Conservation (phyloP, 2,888 invertebrate genomes). For the Drosophila diplacantha region DNA sequence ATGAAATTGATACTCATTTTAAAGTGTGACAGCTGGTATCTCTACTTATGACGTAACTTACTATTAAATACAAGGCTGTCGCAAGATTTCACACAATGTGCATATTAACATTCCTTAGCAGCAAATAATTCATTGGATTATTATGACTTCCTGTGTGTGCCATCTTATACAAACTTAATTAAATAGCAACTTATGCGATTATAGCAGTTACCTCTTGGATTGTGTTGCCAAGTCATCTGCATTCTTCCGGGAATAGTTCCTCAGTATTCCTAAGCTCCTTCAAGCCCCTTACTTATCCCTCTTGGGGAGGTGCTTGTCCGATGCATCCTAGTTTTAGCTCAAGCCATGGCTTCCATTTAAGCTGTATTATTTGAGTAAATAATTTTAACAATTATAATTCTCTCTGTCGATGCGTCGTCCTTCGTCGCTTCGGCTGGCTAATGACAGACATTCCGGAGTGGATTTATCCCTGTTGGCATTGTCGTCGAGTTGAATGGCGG, state of each 20-base stretch:
- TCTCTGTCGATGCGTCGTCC: conserved; percentile 18
- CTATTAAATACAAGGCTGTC: background rate
- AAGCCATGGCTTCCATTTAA: background rate
- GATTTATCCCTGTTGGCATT: conserved; percentile 2
- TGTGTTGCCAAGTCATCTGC: background rate
- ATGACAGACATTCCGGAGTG: conserved; percentile 21
- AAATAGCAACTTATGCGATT: conserved; percentile 16
- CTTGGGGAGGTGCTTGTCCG: background rate
- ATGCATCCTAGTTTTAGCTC: background rate
- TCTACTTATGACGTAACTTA: background rate
- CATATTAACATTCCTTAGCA: background rate
- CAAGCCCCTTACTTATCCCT: background rate
- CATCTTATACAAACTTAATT: conserved; percentile 15
- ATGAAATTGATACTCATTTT: background rate
- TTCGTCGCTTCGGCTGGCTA: conserved; percentile 22
- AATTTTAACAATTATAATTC: conserved; percentile 33
- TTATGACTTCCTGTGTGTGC: conserved; percentile 15
- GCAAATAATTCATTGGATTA: background rate
- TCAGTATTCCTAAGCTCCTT: background rate
- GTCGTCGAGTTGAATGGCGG: conserved; percentile 30
- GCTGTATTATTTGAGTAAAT: conserved; percentile 30
- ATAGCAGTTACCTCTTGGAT: conserved; percentile 1
- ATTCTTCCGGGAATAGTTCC: background rate
- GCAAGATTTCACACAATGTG: background rate
- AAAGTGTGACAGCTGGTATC: too few relatives aligned